phyloP scores from a whole-genome alignment of 1,140 invertebrate genomes.

The Drosophila kanapiae region DNA sequence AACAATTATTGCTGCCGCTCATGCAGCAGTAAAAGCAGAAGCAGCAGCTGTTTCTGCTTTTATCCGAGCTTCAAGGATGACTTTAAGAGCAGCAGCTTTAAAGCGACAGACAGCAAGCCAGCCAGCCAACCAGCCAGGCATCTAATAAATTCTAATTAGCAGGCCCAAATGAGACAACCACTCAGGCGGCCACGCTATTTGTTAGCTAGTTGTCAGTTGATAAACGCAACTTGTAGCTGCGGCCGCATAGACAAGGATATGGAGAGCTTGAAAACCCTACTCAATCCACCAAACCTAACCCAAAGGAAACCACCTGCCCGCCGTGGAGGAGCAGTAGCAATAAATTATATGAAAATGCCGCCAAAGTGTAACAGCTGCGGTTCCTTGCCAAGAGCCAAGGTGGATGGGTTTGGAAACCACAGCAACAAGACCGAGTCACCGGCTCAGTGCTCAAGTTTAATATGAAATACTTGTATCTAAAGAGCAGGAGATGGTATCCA shows the following conservation, averaged over 20 bases:
- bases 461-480: constrained; percentile 45
- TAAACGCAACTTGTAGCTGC: constrained; percentile 79
- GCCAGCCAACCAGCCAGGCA: constrained; percentile 5
- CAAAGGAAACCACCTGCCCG: constrained; percentile 31
- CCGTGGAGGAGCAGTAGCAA: constrained; percentile 45
- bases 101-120: constrained; percentile 20
- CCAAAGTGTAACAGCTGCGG: constrained; percentile 80
- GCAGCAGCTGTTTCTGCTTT: constrained; percentile 11
- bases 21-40: constrained; percentile 7
- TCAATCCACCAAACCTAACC: constrained; percentile 38
- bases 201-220: constrained; percentile 73
- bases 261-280: constrained; percentile 36
- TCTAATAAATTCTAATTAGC: constrained; percentile 78
- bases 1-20: constrained; percentile 46
- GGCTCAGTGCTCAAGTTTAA: constrained; percentile 43
- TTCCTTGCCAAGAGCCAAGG: constrained; percentile 45
- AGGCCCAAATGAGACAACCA: constrained; percentile 61
- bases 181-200: constrained; percentile 44
- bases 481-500: not conserved
- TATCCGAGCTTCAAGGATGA: not conserved
- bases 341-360: constrained; percentile 82
- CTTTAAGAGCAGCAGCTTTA: constrained; percentile 42
- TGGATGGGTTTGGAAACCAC: constrained; percentile 34
- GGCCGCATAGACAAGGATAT: constrained; percentile 56
- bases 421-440: constrained; percentile 50